Evolutionary conservation across 2,113 vertebrate genomes (phyloP).

Genomic region (Nothoprocta pentlandii): DNA sequence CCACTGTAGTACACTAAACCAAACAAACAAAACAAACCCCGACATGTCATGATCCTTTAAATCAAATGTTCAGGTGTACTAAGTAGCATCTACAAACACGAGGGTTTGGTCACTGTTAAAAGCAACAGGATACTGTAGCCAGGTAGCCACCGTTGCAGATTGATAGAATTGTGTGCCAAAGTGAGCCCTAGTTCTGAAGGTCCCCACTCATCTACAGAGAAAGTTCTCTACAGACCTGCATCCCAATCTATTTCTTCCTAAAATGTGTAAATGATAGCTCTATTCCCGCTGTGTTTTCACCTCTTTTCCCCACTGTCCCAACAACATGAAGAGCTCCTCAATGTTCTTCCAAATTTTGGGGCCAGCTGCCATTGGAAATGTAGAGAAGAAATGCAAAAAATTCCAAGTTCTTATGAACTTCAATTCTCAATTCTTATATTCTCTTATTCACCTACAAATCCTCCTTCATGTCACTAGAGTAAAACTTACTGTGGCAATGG

Average conservation of each 20-base stretch:
- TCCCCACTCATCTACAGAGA: background rate
- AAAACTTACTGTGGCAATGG: constrained; percentile 88
- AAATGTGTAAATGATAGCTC: background rate
- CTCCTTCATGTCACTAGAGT: background rate
- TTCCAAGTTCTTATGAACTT: background rate
- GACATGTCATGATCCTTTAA: background rate
- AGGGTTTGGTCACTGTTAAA: background rate
- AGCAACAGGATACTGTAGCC: fast-evolving
- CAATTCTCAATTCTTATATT: background rate
- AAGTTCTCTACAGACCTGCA: background rate
- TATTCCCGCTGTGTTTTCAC: background rate
- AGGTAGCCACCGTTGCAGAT: background rate
- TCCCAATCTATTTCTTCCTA: background rate
- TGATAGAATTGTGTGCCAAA: background rate
- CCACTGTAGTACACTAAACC: background rate
- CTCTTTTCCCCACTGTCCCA: background rate
- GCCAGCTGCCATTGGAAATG: background rate
- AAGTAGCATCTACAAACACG: background rate
- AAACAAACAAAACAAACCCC: background rate
- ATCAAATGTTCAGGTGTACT: background rate
- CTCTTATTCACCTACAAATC: background rate
- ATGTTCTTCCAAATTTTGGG: background rate
- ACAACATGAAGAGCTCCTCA: background rate
- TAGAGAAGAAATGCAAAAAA: background rate
- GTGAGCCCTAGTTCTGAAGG: background rate